Conservation (phyloP, 2,797 vertebrate species). For the Xenops minutus region DNA sequence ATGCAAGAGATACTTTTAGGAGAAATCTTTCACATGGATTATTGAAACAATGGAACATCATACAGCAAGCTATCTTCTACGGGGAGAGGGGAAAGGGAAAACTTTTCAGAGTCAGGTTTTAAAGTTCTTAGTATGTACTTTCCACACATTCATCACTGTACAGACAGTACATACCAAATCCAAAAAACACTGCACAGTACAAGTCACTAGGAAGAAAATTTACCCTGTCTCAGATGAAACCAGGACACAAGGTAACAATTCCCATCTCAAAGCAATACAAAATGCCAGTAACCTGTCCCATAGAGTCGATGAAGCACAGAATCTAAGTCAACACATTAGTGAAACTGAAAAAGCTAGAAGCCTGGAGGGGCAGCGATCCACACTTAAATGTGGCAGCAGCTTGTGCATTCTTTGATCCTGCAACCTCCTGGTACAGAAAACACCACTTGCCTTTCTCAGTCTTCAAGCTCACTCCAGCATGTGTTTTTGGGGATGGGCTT, state of each 20-base stretch:
- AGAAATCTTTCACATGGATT: neutral
- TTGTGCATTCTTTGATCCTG: neutral
- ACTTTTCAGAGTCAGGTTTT: neutral
- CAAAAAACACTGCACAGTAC: neutral
- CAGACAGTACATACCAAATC: neutral
- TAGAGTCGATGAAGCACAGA: neutral
- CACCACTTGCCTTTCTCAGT: neutral
- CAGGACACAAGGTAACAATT: neutral
- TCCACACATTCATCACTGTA: neutral
- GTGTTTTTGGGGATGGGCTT: neutral
- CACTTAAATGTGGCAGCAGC: neutral
- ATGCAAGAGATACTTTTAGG: neutral
- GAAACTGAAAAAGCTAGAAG: neutral
- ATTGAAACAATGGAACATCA: neutral
- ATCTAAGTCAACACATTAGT: neutral
- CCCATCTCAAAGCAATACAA: neutral
- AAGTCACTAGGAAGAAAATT: neutral
- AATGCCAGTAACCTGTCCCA: neutral
- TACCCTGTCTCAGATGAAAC: neutral
- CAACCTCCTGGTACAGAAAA: neutral
- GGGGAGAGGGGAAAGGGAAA: neutral
- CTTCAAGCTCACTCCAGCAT: neutral
- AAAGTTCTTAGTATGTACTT: neutral
- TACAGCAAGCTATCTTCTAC: neutral
- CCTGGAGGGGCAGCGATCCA: neutral